phyloP scores from a whole-genome alignment of 2,888 invertebrate genomes.

The Diachrysia chrysitis region DNA sequence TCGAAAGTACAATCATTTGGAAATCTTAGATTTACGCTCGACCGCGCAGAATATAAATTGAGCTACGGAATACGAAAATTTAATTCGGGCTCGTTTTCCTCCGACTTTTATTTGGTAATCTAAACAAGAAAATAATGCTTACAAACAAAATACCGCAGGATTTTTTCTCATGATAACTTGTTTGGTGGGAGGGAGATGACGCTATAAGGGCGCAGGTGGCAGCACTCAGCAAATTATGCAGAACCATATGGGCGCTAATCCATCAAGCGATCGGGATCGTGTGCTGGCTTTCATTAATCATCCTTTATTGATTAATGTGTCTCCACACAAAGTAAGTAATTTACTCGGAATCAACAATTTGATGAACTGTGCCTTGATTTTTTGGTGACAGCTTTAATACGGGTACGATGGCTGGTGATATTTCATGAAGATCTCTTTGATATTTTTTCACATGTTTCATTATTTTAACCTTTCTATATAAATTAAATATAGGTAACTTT shows the following conservation, averaged over 20 bases:
- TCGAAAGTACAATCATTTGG: constrained; percentile 48
- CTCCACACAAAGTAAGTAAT: constrained; percentile 83
- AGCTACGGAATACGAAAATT: constrained; percentile 41
- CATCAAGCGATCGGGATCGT: constrained; percentile 85
- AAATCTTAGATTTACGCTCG: constrained; percentile 56
- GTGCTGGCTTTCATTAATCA: constrained; percentile 85
- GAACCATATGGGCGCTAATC: constrained; percentile 87
- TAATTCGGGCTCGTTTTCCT: constrained; percentile 37
- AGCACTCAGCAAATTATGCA: constrained; percentile 86
- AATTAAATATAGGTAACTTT: too few relatives aligned
- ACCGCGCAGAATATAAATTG: constrained; percentile 47
- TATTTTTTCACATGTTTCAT: not conserved
- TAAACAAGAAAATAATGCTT: constrained; percentile 51
- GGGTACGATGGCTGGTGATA: not conserved
- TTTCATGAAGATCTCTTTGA: not conserved
- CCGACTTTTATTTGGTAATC: constrained; percentile 43
- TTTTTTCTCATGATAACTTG: constrained; percentile 50
- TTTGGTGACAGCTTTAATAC: constrained; percentile 51
- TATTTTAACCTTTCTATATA: not conserved
- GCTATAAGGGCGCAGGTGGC: constrained; percentile 81
- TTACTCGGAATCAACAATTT: constrained; percentile 76
- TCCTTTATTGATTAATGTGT: constrained; percentile 88
- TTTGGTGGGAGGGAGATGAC: constrained; percentile 61
- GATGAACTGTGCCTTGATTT: constrained; percentile 76
- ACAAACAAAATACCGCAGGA: constrained; percentile 35